Evolutionary conservation across 2,888 invertebrate species (phyloP).

Genomic region (Stenodera caucasica): DNA sequence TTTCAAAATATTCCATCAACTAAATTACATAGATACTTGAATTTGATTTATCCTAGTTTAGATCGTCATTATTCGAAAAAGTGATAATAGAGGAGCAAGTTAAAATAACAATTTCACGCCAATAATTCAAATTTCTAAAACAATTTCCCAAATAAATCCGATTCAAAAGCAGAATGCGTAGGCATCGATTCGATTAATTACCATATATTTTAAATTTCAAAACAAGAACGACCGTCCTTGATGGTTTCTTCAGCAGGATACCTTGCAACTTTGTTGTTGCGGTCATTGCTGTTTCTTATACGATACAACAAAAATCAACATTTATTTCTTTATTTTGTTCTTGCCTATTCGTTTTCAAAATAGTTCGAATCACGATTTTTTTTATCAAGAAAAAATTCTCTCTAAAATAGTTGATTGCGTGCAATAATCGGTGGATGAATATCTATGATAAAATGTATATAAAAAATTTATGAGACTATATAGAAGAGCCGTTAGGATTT

Average conservation of each 20-base stretch:
- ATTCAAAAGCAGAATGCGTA: not conserved
- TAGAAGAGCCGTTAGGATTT: conserved; percentile 4
- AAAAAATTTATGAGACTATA: conserved; percentile 2
- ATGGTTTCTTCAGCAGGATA: not conserved
- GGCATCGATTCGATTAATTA: not conserved
- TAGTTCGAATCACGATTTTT: not conserved
- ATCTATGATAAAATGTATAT: not conserved
- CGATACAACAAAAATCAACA: too few species aligned
- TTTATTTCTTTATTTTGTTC: not conserved
- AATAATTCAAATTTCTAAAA: not conserved
- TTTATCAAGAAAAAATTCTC: not conserved
- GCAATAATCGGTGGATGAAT: not conserved
- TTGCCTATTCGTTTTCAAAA: not conserved
- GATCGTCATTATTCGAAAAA: not conserved
- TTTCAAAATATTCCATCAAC: not conserved
- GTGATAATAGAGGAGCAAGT: not conserved
- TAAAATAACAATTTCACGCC: not conserved
- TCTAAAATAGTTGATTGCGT: not conserved
- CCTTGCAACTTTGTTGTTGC: conserved; percentile 1
- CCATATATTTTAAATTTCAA: not conserved
- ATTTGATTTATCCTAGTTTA: too few species aligned
- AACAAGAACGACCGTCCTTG: conserved; percentile 5
- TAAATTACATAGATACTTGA: too few species aligned
- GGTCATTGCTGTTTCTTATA: not conserved
- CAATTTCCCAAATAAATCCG: not conserved